phyloP scores from a whole-genome alignment of 1,140 invertebrate genomes.

The Penaeus japonicus region DNA sequence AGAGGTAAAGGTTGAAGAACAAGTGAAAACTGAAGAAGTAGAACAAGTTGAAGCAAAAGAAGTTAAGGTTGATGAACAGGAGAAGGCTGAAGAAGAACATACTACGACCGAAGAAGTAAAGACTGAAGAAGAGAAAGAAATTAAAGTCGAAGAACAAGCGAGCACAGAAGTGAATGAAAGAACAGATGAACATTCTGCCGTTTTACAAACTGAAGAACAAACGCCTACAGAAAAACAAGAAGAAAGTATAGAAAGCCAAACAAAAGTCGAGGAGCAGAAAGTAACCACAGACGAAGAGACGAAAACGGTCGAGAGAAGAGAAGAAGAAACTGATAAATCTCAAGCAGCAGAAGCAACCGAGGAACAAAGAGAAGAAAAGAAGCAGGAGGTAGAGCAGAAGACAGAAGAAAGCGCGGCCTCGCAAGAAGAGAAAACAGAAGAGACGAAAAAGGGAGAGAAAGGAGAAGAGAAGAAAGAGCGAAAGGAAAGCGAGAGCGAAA shows the following conservation, averaged over 20 bases:
- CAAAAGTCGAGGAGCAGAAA: no score
- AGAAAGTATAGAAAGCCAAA: no score
- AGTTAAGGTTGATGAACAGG: neutral
- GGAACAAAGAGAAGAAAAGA: neutral
- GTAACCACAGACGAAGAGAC: neutral
- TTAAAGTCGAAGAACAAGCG: neutral
- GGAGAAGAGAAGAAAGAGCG: neutral
- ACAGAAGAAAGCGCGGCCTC: neutral
- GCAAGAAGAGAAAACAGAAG: neutral
- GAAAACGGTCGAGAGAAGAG: neutral
- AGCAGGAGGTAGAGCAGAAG: neutral
- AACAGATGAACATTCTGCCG: neutral
- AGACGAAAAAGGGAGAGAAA: neutral
- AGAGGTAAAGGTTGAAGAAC: constrained; percentile 9
- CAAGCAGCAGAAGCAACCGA: neutral
- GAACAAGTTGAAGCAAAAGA: neutral
- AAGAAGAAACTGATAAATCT: neutral
- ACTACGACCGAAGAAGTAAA: neutral
- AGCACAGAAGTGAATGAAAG: neutral
- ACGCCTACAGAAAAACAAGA: no score
- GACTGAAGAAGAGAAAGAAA: neutral
- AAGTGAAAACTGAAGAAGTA: neutral
- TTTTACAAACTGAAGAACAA: no score
- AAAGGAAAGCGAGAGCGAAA: neutral
- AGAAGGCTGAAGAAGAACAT: neutral